Percentiles rank a stretch among this genome's conserved stretches.
phyloP scores from a whole-genome alignment of 2,113 vertebrate species.

The Phrynosoma platyrhinos region DNA sequence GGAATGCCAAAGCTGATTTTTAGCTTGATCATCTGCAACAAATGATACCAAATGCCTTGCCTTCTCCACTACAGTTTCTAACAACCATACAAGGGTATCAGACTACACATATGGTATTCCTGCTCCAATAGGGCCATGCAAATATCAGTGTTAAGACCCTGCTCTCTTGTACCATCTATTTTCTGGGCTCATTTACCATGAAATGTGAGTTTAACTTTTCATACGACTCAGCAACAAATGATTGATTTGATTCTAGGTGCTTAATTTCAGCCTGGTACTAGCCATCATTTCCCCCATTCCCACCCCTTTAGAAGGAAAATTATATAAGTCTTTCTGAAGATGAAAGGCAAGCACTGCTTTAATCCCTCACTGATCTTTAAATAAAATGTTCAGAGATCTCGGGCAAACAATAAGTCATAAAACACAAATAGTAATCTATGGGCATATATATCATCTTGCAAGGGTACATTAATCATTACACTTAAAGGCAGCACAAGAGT shows the following conservation, averaged over 20 bases:
- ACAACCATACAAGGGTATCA: not conserved
- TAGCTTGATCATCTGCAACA: not conserved
- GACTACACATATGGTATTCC: not conserved
- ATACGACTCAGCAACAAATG: conserved; percentile 54
- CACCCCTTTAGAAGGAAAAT: conserved; percentile 42
- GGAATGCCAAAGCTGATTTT: not conserved
- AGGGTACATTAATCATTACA: conserved; percentile 86
- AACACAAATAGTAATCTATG: conserved; percentile 81
- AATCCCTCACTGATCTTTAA: conserved; percentile 81
- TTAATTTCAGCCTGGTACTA: conserved; percentile 68
- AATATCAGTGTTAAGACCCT: conserved; percentile 35
- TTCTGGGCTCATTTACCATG: conserved; percentile 53
- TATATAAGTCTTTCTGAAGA: conserved; percentile 54
- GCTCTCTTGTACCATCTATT: conserved; percentile 27
- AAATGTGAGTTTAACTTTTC: conserved; percentile 56
- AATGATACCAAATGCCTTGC: not conserved
- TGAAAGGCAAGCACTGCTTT: conserved; percentile 70
- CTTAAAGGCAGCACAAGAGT: conserved; percentile 78
- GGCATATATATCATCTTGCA: conserved; percentile 85
- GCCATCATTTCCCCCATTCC: conserved; percentile 36
- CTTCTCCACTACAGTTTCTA: conserved; percentile 3
- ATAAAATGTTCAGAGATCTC: conserved; percentile 76
- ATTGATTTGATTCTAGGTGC: conserved; percentile 66
- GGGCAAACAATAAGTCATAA: conserved; percentile 87
- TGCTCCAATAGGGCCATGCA: not conserved